These are phyloP conservation scores for Gryllus longicercus DNA, from an alignment of 2,888 invertebrate species.

Conservation along the genomic window DNA sequence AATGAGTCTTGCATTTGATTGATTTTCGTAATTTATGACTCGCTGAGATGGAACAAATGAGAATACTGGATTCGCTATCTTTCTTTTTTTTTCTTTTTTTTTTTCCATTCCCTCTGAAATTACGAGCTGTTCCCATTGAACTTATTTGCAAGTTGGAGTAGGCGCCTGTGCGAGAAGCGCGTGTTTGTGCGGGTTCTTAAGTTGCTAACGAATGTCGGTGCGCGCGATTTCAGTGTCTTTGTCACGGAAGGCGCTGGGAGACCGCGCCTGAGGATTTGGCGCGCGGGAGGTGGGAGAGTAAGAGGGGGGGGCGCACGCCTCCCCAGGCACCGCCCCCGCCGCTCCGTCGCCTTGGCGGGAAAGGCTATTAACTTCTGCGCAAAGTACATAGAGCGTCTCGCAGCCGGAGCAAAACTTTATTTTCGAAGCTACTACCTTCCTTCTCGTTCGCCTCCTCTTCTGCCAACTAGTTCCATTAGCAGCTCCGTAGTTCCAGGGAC, in stretches of 20 bases:
- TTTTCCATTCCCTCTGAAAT: no score
- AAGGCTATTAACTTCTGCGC: conserved; percentile 32
- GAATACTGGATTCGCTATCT: no score
- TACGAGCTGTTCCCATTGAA: no score
- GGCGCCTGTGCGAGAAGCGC: no score
- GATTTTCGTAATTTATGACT: conserved; percentile 17
- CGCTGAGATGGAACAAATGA: not conserved
- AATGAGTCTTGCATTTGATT: conserved; percentile 3
- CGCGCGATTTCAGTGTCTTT: no score
- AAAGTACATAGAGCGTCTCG: conserved; percentile 20
- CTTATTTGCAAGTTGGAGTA: no score
- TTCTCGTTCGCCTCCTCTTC: not conserved
- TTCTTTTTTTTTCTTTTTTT: no score
- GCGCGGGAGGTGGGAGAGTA: not conserved
- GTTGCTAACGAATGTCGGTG: no score
- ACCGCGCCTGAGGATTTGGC: no score
- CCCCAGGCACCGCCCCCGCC: not conserved
- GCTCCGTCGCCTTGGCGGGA: conserved; percentile 23
- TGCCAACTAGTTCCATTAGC: not conserved
- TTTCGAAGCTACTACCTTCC: conserved; percentile 11
- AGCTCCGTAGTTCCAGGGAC: conserved; percentile 4
- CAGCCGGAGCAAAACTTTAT: conserved; percentile 23
- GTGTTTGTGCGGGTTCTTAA: no score
- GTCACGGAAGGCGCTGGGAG: no score
- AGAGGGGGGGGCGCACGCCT: not conserved